Conservation (phyloP, 2,797 vertebrate genomes). For the Mormyrus proboscirostris region DNA sequence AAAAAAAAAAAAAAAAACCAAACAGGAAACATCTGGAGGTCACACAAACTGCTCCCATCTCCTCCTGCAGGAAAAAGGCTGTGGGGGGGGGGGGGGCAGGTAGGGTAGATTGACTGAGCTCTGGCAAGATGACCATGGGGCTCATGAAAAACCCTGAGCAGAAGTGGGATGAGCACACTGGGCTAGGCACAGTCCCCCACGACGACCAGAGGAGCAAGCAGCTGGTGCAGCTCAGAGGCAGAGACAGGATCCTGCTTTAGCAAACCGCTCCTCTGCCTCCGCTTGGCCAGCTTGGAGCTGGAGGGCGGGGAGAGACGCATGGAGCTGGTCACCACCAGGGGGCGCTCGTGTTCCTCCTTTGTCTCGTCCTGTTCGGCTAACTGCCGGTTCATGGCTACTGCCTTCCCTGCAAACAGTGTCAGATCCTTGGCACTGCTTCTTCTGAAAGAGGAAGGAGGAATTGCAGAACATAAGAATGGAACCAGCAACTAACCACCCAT, state of each 20-base stretch:
- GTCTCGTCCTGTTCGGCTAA: constrained; percentile 79
- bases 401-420: constrained; percentile 88
- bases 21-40: constrained; percentile 1
- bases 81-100: neutral
- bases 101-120: neutral
- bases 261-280: constrained; percentile 77
- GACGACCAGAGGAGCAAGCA: constrained; percentile 79
- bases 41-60: constrained; percentile 24
- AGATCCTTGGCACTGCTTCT: constrained; percentile 94
- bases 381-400: constrained; percentile 90
- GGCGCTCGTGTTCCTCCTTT: constrained; percentile 69
- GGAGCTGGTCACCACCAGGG: constrained; percentile 77
- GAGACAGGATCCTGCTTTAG: constrained; percentile 67
- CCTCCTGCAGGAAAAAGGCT: constrained; percentile 28
- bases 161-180: neutral
- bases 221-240: constrained; percentile 69
- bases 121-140: neutral
- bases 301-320: constrained; percentile 86
- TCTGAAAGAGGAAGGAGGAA: constrained; percentile 50
- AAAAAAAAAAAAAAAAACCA: constrained; percentile 12
- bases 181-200: constrained; percentile 81
- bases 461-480: neutral
- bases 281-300: constrained; percentile 81
- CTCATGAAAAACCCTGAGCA: neutral
- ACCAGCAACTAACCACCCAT: neutral